These are phyloP conservation scores for Abrostola triplasia DNA, from an alignment of 2,888 invertebrate genomes.

Conservation along the genomic window DNA sequence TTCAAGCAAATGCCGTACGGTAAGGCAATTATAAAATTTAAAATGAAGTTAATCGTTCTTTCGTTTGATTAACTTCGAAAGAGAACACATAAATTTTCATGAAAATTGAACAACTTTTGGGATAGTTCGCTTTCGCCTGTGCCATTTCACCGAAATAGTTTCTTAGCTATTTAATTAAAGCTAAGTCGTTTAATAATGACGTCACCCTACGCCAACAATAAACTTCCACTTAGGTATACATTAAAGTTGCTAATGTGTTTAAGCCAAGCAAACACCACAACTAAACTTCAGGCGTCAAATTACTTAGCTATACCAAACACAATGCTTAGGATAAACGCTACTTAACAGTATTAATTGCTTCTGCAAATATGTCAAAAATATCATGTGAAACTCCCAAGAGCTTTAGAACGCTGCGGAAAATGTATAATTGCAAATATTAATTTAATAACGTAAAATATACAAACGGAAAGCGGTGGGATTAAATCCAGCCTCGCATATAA, in stretches of 20 bases:
- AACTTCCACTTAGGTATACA: conserved; percentile 53
- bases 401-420: conserved; percentile 27
- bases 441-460: conserved; percentile 54
- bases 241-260: conserved; percentile 57
- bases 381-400: conserved; percentile 24
- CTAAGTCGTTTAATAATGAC: conserved; percentile 60
- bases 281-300: conserved; percentile 42
- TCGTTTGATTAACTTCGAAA: conserved; percentile 60
- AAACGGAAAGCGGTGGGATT: conserved; percentile 64
- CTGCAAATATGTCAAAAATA: conserved; percentile 25
- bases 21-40: conserved; percentile 29
- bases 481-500: conserved; percentile 60
- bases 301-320: conserved; percentile 39
- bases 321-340: conserved; percentile 24
- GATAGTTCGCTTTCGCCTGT: conserved; percentile 63
- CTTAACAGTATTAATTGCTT: conserved; percentile 32
- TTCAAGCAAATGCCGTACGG: conserved; percentile 16
- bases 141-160: conserved; percentile 72
- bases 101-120: conserved; percentile 68
- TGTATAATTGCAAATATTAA: conserved; percentile 32
- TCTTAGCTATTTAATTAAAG: conserved; percentile 69
- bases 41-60: conserved; percentile 45
- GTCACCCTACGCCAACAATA: conserved; percentile 44
- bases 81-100: conserved; percentile 70
- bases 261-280: conserved; percentile 44